Conservation (phyloP, 2,888 invertebrate genomes). For the Megalurothrips usitatus region DNA sequence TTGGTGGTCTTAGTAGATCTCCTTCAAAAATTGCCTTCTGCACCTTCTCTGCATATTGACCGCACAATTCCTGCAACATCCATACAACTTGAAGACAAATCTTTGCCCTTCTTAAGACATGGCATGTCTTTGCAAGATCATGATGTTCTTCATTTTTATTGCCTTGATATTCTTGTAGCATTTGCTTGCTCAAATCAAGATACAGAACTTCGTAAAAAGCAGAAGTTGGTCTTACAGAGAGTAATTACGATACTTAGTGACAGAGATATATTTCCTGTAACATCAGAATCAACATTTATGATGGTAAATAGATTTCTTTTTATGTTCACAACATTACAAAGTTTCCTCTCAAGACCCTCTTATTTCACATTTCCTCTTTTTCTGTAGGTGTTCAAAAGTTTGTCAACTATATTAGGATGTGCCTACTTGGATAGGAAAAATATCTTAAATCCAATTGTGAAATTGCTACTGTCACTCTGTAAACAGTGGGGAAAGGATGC, state of each 20-base stretch:
- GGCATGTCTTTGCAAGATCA: background rate
- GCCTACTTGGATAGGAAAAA: background rate
- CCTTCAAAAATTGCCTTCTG: background rate
- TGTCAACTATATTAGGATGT: background rate
- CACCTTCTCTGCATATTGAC: background rate
- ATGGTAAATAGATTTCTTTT: background rate
- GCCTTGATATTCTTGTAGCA: background rate
- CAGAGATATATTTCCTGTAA: background rate
- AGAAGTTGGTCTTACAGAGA: background rate
- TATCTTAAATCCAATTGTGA: background rate
- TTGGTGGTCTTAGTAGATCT: background rate
- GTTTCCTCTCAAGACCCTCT: constrained; percentile 36
- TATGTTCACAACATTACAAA: background rate
- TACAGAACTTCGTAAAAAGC: background rate
- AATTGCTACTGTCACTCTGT: background rate
- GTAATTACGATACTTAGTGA: background rate
- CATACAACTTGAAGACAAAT: background rate
- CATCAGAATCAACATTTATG: background rate
- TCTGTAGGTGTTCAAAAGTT: background rate
- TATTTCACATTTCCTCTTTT: background rate
- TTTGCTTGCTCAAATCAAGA: background rate
- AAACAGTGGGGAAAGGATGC: background rate
- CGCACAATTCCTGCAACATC: background rate
- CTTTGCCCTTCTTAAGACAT: background rate
- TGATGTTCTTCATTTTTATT: background rate